Evolutionary conservation across 2,888 invertebrate genomes (phyloP), one percentile per base, ranked within the genome.

Genomic region (Nomada ruficornis): DNA sequence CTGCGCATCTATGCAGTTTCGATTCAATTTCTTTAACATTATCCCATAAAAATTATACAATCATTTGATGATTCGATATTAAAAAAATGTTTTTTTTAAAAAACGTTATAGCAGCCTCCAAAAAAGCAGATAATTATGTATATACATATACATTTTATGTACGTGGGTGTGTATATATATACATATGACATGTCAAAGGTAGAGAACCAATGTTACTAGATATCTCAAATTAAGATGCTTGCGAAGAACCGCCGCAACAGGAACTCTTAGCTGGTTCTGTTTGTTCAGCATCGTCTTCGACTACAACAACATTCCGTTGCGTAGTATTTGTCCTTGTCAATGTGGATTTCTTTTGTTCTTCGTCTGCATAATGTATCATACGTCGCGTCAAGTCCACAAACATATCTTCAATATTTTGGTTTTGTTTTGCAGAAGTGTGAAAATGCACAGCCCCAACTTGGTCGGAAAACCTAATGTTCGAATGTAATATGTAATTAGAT

Each of bases 371-470:
- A 9, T 89, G 86, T 75, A 97, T 95, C 96, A 98, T 97, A 89
- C 96, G 96, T 91, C 96, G 95, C 54, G 98, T 97, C 79, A 99
- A 94, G 86, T 97, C 96, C 65, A 98, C 94, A 93, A 99, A 99
- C 92, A 99, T 95, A 82, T 99, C 98, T 92, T 98, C 98, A 7
- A 99, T 97, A 47, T 98, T 98, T 93, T 97, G 96, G 93, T 98
- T 98, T 79, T 96, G 94, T 94, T 99, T 99, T 0, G 99, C 99
- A 47, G 99, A 99, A 50, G 98, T 98, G 93, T 98, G 97, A 94
- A 96, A 98, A 94, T 99, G 98, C 90, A 96, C 96, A 1, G 99
- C 99, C 73, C 98, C 98, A 9, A 99, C 98, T 93, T 97, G 97
- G 85, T 95, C 95, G 3, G 99, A 97, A 94, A 99, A 99, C 79